Percentiles rank a stretch among this genome's conserved stretches.
These are phyloP conservation scores for Coregonus suidteri DNA, from an alignment of 2,797 vertebrate genomes.

Conservation along the genomic window DNA sequence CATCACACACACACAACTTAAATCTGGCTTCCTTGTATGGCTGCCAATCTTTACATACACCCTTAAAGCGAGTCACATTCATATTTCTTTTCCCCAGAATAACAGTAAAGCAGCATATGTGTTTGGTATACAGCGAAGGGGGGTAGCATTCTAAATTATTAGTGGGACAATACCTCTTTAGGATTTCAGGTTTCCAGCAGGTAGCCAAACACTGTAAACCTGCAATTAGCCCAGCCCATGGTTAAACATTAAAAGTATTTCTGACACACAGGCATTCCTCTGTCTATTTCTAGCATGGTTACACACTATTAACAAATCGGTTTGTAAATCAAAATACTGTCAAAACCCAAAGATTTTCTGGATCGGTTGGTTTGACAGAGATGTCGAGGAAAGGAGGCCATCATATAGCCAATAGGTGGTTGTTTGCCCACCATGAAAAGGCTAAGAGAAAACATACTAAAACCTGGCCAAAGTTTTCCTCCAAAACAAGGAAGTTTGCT, in stretches of 20 bases:
- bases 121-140: not conserved
- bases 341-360: not conserved
- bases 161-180: not conserved
- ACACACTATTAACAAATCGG: no score
- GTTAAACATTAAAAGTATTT: slow-evolving; percentile 55
- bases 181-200: not conserved
- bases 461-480: slow-evolving; percentile 15
- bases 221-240: slow-evolving; percentile 55
- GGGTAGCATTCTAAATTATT: not conserved
- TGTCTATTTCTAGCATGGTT: not conserved
- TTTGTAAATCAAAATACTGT: not conserved
- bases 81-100: not conserved
- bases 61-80: not conserved
- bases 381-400: not conserved
- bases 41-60: not conserved
- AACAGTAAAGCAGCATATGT: not conserved
- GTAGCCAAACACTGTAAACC: slow-evolving; percentile 16
- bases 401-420: not conserved
- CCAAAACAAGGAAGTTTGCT: slow-evolving; percentile 40
- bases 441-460: not conserved
- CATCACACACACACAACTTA: not conserved
- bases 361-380: not conserved
- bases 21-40: slow-evolving; percentile 30
- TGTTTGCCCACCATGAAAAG: not conserved
- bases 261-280: slow-evolving; percentile 21